Base-by-base conservation (phyloP, 1,140 invertebrate species). In the Samia ricini region DNA sequence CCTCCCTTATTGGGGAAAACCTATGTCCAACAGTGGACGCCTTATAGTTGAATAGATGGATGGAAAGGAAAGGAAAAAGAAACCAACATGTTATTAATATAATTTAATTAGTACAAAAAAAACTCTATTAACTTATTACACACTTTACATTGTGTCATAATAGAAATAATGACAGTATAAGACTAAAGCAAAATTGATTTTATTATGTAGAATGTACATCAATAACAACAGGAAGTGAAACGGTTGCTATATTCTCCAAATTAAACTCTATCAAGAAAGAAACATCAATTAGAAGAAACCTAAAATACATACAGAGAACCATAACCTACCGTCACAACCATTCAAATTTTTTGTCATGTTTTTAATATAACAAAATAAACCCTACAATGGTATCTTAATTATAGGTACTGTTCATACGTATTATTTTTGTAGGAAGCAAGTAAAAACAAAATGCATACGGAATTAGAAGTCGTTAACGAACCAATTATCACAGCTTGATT, bases 81-180 rank as follows among this genome's bases (percentile, higher is more conserved):
- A 42, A 7, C 12, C 33, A 42, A 42, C n/a, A 42, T 15, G 33
- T 42, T 42, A 15, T 15, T 15, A 42, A 42, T 33, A 36, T 57
- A 26, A 56, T 81, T 85, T 81, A 84, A 75, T 85, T 69, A 61
- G 76, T 88, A 84, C 63, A 88, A 88, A 84, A 88, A 83, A 75
- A 83, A 78, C 74, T 76, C 66, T 64, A 75, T 82, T 83, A 75
- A 79, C 72, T 72, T 81, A 83, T 78, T 62, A 77, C 67, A 61
- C 66, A 66, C 23, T 74, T 50, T 52, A 71, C 68, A 67, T 72
- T 62, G 55, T 62, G 55, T 76, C 68, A 72, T 26, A 66, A 56
- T 63, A 67, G n/a, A 63, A 75, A 76, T 72, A 75, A 76, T 70
- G 42, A 21, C 12, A 15, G n/a, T 42, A 42, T 42, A 4, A 42